Base-by-base conservation (phyloP, 2,797 vertebrate genomes). In the Neosilurus hyrtlii region DNA sequence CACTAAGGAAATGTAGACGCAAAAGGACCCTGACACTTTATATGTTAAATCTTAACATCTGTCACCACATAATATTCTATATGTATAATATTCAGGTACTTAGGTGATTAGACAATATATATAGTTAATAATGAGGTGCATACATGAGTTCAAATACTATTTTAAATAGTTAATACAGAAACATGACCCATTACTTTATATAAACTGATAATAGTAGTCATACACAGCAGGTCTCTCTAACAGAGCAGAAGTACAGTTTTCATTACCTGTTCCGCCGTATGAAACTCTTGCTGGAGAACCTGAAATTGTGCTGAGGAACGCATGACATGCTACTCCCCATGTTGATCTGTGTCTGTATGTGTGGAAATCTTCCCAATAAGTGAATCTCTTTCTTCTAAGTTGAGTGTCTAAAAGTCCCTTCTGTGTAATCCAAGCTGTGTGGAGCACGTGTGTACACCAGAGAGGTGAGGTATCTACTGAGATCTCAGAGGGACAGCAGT, bases 261-360 rank as follows among this genome's bases (percentile, higher is more conserved):
- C 16, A 6, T 88, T 91, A 95, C 95, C 94, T 95, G 93, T 95
- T 95, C 80, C 94, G 90, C 68, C 95, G 94, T 18, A 95, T 94
- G 87, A 95, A 95, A 75, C 92, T 94, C 90, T 95, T 95, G 90
- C 94, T 92, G 86, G 94, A 95, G 87, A 91, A 94, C 80, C 91
- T 93, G 85, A 95, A 93, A 89, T 94, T 95, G 90, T 94, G 92
- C 70, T 95, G 93, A 87, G 95, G 94, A 82, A 95, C 92, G 88
- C 95, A 95, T 89, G 95, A 95, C 91, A 95, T 92, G 88, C 93
- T 93, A 90, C 91, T 94, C 94, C 95, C 95, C 95, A 95, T 95
- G 88, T 57, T 93, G 86, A 70, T 54, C 35, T 4, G 22, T 88
- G 83, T 54, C 35, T 4, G 22, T 88, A 83, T 77, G 76, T n/a